Percentiles rank a stretch among this genome's conserved stretches.
Conservation (phyloP, 2,888 invertebrate genomes). For the Drosophila eohydei region DNA sequence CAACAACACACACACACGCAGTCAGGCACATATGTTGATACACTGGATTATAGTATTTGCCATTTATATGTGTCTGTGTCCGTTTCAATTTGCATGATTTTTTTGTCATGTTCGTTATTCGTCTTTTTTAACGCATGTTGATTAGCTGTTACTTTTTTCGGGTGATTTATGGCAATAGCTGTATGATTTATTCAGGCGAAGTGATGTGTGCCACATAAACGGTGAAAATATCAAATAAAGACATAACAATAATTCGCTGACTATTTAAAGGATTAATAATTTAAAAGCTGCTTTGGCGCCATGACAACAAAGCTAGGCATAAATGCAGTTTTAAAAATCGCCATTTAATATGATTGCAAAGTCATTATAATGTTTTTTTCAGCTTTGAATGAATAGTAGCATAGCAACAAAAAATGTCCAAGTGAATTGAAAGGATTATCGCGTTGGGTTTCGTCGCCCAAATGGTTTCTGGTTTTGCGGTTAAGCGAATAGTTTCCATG, state of each 20-base stretch:
- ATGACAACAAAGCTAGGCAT: not conserved
- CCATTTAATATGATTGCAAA: slow-evolving; percentile 20
- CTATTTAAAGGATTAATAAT: not conserved
- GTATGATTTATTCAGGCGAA: slow-evolving; percentile 27
- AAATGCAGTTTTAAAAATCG: slow-evolving; percentile 23
- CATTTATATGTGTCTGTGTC: slow-evolving; percentile 19
- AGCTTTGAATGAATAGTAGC: not conserved
- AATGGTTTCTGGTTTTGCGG: slow-evolving; percentile 57
- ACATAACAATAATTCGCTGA: not conserved
- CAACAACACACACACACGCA: slow-evolving; percentile 14
- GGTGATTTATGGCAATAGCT: slow-evolving; percentile 20
- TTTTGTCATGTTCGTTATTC: slow-evolving; percentile 6
- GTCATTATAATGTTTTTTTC: slow-evolving; percentile 8
- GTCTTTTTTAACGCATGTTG: slow-evolving; percentile 41
- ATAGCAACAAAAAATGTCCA: slow-evolving; percentile 36
- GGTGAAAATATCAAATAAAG: not conserved
- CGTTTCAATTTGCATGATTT: slow-evolving; percentile 59
- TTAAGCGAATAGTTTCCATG: slow-evolving; percentile 42
- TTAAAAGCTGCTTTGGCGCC: slow-evolving; percentile 1
- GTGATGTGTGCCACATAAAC: not conserved
- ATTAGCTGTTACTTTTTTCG: slow-evolving; percentile 45
- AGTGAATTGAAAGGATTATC: slow-evolving; percentile 73
- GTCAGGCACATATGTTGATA: not conserved
- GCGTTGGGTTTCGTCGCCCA: slow-evolving; percentile 35
- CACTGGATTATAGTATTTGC: slow-evolving; percentile 32